Percentiles rank a stretch among this genome's conserved stretches.
Evolutionary conservation across 2,797 vertebrate genomes (phyloP).

Genomic region (Aulostomus chinensis): DNA sequence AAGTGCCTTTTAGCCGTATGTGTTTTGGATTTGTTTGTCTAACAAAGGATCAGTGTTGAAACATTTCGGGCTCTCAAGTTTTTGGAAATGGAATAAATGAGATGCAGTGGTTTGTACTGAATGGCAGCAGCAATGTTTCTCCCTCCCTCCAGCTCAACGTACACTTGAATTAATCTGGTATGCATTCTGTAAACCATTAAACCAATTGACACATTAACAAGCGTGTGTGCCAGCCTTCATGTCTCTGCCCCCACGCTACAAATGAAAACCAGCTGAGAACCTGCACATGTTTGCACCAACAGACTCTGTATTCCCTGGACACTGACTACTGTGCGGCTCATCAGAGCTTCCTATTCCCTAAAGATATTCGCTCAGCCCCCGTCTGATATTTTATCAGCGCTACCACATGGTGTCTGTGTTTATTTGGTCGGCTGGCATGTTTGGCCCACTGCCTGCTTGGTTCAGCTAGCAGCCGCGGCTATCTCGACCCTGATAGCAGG

Average conservation of each 20-base stretch:
- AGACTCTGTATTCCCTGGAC: background rate
- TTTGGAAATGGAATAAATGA: conserved; percentile 61
- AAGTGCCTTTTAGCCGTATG: conserved; percentile 23
- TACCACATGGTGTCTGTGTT: conserved; percentile 52
- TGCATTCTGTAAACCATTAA: conserved; percentile 74
- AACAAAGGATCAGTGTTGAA: conserved; percentile 27
- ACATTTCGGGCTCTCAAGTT: conserved; percentile 41
- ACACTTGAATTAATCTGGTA: conserved; percentile 55
- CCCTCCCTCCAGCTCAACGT: conserved; percentile 24
- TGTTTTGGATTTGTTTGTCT: conserved; percentile 53
- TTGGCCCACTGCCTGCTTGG: conserved; percentile 31
- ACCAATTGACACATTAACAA: conserved; percentile 71
- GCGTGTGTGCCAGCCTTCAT: conserved; percentile 56
- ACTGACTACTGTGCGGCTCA: conserved; percentile 1
- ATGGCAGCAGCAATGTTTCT: conserved; percentile 35
- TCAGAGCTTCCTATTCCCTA: background rate
- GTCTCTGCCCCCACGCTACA: conserved; percentile 36
- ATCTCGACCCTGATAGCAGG: conserved; percentile 45
- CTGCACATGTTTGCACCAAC: conserved; percentile 1
- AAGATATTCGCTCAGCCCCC: conserved; percentile 2
- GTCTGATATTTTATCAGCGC: conserved; percentile 41
- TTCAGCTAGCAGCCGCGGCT: conserved; percentile 41
- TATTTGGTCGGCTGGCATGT: conserved; percentile 31
- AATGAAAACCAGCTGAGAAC: conserved; percentile 63
- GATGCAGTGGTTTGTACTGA: conserved; percentile 23